These are phyloP conservation scores for Monodelphis domestica DNA, from an alignment of 2,797 vertebrate genomes.

Conservation along the genomic window DNA sequence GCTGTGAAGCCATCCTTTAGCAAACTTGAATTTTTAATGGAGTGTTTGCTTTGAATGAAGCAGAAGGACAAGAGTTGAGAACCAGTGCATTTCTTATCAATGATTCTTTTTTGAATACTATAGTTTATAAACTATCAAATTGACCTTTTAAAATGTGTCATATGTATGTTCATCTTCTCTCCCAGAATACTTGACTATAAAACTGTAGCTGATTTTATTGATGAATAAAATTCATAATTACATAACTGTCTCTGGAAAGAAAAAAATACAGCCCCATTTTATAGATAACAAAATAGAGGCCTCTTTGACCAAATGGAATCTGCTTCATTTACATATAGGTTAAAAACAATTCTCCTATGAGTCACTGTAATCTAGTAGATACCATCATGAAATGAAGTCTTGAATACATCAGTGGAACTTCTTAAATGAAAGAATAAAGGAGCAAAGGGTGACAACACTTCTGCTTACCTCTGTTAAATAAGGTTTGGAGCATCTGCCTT, in stretches of 20 bases:
- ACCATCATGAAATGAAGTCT: background rate
- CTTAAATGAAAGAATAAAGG: background rate
- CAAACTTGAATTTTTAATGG: constrained; percentile 37
- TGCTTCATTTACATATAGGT: background rate
- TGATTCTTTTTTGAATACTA: constrained; percentile 31
- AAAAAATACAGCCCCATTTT: background rate
- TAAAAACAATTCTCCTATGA: background rate
- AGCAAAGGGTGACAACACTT: background rate
- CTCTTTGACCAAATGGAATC: too few species aligned
- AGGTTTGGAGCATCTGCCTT: background rate
- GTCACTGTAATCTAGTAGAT: background rate
- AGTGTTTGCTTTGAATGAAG: background rate
- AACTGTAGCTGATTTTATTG: constrained; percentile 53
- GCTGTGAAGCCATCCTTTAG: background rate
- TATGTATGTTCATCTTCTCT: constrained; percentile 16
- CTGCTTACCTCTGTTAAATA: background rate
- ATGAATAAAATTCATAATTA: constrained; percentile 51
- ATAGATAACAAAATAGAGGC: background rate
- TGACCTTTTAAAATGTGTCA: constrained; percentile 46
- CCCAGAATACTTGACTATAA: constrained; percentile 15
- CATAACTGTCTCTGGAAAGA: background rate
- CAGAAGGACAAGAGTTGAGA: constrained; percentile 26
- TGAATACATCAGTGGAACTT: background rate
- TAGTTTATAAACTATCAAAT: constrained; percentile 41
- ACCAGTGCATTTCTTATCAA: background rate